These are phyloP conservation scores for Caenorhabditis zanzibari DNA, from an alignment of 2,888 invertebrate species.

Conservation along the genomic window DNA sequence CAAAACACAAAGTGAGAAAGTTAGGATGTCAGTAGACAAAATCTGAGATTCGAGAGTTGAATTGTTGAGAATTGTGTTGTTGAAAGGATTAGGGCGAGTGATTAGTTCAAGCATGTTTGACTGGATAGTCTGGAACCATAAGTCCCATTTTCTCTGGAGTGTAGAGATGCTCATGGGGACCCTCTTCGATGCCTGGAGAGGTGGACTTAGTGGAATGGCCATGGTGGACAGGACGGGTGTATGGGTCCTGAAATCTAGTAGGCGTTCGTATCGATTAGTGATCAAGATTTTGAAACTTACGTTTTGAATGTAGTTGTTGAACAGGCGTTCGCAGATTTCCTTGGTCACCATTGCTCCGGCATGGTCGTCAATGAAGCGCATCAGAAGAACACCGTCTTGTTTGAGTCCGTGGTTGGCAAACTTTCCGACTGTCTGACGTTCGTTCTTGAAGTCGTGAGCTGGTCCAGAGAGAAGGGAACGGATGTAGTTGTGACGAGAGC, in stretches of 20 bases:
- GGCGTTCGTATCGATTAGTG: not conserved
- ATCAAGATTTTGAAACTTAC: slow-evolving; percentile 41
- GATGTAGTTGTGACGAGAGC: slow-evolving; percentile 70
- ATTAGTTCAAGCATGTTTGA: slow-evolving; percentile 56
- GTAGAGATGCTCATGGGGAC: slow-evolving; percentile 72
- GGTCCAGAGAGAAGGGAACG: slow-evolving; percentile 57
- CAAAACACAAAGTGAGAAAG: slow-evolving; percentile 3
- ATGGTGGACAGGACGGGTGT: slow-evolving; percentile 48
- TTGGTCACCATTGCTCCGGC: slow-evolving; percentile 83
- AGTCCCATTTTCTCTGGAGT: slow-evolving; percentile 70
- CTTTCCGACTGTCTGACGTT: slow-evolving; percentile 39
- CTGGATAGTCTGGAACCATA: slow-evolving; percentile 72
- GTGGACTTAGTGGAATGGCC: slow-evolving; percentile 78
- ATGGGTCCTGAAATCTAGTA: slow-evolving; percentile 46
- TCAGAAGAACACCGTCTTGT: slow-evolving; percentile 82
- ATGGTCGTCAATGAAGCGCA: slow-evolving; percentile 83
- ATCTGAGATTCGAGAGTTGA: slow-evolving; percentile 55
- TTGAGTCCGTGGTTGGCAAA: slow-evolving; percentile 77
- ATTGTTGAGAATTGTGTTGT: slow-evolving; percentile 60
- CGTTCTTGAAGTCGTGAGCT: slow-evolving; percentile 56
- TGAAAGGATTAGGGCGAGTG: slow-evolving; percentile 9
- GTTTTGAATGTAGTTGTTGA: slow-evolving; percentile 74
- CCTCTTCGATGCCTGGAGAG: slow-evolving; percentile 75
- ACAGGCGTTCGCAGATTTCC: slow-evolving; percentile 79
- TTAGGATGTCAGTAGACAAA: not conserved